Percentiles rank a stretch among this genome's conserved stretches.
phyloP scores from a whole-genome alignment of 2,113 vertebrate genomes.

The Leptobrachium leishanense region DNA sequence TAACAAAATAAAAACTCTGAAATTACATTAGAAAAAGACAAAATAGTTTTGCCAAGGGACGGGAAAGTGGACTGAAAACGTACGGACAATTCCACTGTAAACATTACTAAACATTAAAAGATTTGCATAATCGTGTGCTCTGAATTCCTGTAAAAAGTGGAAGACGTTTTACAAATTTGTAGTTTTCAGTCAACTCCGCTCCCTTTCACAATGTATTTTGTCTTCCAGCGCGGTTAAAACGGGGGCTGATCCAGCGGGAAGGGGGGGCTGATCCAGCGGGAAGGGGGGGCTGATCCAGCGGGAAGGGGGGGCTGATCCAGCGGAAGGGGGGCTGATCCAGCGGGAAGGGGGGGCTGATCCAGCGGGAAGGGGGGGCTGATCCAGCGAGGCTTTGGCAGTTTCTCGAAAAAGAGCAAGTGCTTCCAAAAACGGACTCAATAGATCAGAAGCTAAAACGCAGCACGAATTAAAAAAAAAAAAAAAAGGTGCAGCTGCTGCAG shows the following conservation, averaged over 20 bases:
- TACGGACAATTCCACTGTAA: constrained; percentile 91
- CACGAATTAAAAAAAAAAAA: constrained; percentile 69
- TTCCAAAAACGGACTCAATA: constrained; percentile 63
- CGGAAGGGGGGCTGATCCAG: constrained; percentile 67
- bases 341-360: constrained; percentile 67
- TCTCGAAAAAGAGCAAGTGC: constrained; percentile 82
- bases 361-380: constrained; percentile 71
- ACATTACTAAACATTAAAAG: constrained; percentile 86
- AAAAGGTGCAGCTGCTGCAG: constrained; percentile 50
- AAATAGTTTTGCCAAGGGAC: constrained; percentile 90
- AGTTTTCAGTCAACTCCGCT: constrained; percentile 92
- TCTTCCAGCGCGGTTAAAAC: constrained; percentile 81
- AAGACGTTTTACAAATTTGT: constrained; percentile 81
- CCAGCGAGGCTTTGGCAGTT: constrained; percentile 82
- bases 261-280: constrained; percentile 68
- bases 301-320: constrained; percentile 67
- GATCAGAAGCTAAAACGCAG: constrained; percentile 62
- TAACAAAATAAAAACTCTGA: constrained; percentile 99
- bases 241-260: constrained; percentile 65
- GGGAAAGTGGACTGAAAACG: constrained; percentile 93
- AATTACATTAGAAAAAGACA: constrained; percentile 94
- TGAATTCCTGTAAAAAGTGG: constrained; percentile 90
- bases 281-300: constrained; percentile 68
- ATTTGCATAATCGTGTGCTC: constrained; percentile 93
- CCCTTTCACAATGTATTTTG: constrained; percentile 90